Percentiles rank a stretch among this genome's conserved stretches.
Evolutionary conservation across 2,797 vertebrate species (phyloP).

Genomic region (Tadarida brasiliensis): DNA sequence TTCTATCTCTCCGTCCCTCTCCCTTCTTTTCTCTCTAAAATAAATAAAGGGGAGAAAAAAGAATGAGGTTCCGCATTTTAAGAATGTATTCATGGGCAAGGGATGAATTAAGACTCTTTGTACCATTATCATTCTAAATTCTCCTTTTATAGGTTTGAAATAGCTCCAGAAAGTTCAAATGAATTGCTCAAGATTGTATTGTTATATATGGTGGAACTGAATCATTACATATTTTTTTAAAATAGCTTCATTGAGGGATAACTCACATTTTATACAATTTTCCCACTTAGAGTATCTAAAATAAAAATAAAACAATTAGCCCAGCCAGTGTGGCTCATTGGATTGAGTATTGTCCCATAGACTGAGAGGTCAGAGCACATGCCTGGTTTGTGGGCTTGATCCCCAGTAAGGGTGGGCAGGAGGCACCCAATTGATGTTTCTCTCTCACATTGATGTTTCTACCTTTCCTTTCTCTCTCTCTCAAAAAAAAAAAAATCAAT

Average conservation of each 20-base stretch:
- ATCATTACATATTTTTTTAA: neutral
- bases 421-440: too few species aligned
- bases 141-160: neutral
- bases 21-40: too few species aligned
- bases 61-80: neutral
- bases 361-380: too few species aligned
- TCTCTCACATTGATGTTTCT: too few species aligned
- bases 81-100: neutral
- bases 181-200: neutral
- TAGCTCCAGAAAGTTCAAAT: neutral
- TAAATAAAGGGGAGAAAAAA: too few species aligned
- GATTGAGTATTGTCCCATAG: too few species aligned
- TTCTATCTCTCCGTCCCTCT: too few species aligned
- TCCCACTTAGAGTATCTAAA: neutral
- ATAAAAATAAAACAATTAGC: neutral
- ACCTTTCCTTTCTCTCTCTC: too few species aligned
- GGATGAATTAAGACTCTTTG: neutral
- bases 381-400: too few species aligned
- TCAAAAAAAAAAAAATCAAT: too few species aligned
- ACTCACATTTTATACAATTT: neutral
- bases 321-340: too few species aligned
- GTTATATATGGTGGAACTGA: neutral
- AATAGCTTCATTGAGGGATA: neutral
- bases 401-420: too few species aligned
- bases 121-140: neutral